Evolutionary conservation across 2,888 invertebrate genomes (phyloP), one percentile per base, ranked within the genome.

Genomic region (Ptychoptera contaminata): DNA sequence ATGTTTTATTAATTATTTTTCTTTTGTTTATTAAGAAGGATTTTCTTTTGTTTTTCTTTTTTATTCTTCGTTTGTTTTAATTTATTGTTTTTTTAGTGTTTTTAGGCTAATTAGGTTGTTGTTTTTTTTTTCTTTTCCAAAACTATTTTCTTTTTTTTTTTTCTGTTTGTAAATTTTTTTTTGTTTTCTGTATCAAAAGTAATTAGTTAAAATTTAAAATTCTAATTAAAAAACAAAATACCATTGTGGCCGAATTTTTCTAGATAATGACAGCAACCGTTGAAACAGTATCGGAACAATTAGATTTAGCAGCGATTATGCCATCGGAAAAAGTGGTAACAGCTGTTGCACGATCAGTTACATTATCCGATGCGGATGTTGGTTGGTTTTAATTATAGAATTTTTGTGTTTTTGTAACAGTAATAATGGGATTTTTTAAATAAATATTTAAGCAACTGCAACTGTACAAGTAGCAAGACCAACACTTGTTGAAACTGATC

Each of bases 231-330:
- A 37, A 30, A 30, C 15, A 32, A 37, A 37, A 39, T 11, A 12
- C 16, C 12, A 43, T 23, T 47, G 30, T 42, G 15, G 36, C 35
- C 29, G 37, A 46, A 23, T 32, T 41, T n/a, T 67, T 67, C 60
- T 72, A 88, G 87, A 88, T 90, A 59, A 86, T 90, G 84, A 90
- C 91, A 53, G 91, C 91, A 16, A 90, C 90, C n/a, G 90, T 91
- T 57, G 88, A 91, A 71, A 91, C 90, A 34, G 88, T 91, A 51
- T 83, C 85, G 48, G 90, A 90, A 62, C 84, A 90, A 63, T 70
- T 92, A 58, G 93, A 93, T 63, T 74, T 91, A 59, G 85, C 87
- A 37, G 82, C 85, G 37, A 80, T 86, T 37, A 76, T 92, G 57
- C 88, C 92, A 41, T 71, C 79, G 2, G 85, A 79, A 57, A 72